phyloP scores from a whole-genome alignment of 2,888 invertebrate genomes.

The Craniophora ligustri region DNA sequence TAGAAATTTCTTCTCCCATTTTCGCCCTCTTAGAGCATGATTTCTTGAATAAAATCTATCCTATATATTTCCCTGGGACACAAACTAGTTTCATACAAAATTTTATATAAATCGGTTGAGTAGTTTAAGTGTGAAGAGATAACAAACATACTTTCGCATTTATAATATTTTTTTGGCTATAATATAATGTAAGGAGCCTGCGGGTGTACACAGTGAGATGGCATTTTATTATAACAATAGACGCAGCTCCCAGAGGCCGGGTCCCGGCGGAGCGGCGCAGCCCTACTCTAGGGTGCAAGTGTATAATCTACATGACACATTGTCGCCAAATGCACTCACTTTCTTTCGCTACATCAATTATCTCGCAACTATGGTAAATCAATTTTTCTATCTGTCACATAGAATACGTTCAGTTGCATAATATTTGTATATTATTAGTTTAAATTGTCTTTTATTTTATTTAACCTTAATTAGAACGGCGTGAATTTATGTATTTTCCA shows the following conservation, averaged over 20 bases:
- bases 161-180: too few species aligned
- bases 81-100: too few species aligned
- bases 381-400: conserved; percentile 8
- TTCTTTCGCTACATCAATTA: conserved; percentile 68
- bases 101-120: too few species aligned
- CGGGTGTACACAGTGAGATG: conserved; percentile 73
- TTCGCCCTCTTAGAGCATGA: too few species aligned
- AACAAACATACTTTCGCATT: too few species aligned
- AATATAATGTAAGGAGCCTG: conserved; percentile 34
- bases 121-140: too few species aligned
- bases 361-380: conserved; percentile 34
- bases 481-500: too few species aligned
- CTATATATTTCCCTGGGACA: too few species aligned
- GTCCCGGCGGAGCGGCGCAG: conserved; percentile 32
- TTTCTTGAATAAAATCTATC: too few species aligned
- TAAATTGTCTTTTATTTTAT: too few species aligned
- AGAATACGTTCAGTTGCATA: neutral
- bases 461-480: too few species aligned
- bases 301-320: conserved; percentile 82
- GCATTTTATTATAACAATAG: conserved; percentile 87
- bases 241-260: conserved; percentile 59
- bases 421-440: neutral
- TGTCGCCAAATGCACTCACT: conserved; percentile 74
- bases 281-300: conserved; percentile 68
- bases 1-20: too few species aligned